A percentile compares a stretch with the other conserved stretches of the same genome.
phyloP scores from a whole-genome alignment of 2,888 invertebrate species.

The Lysandra coridon region DNA sequence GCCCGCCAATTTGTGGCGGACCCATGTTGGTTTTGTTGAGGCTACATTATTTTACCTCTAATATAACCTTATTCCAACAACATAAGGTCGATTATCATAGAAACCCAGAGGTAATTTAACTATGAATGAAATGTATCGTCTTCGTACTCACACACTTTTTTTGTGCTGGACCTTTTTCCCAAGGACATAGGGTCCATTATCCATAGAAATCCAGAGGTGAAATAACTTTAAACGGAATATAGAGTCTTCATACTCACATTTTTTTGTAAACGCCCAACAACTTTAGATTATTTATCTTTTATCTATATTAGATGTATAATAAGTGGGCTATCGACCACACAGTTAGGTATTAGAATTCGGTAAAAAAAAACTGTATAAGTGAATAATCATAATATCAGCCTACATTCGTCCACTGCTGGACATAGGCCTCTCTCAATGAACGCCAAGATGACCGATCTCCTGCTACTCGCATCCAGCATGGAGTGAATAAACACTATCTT shows the following conservation, averaged over 20 bases:
- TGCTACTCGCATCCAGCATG: no score
- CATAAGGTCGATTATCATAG: background rate
- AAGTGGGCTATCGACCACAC: conserved; percentile 28
- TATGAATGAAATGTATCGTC: background rate
- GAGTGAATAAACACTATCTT: background rate
- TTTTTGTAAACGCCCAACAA: conserved; percentile 19
- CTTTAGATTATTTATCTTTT: conserved; percentile 17
- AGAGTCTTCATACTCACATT: background rate
- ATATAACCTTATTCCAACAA: background rate
- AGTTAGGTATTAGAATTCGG: conserved; percentile 35
- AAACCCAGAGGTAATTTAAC: background rate
- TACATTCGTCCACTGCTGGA: no score
- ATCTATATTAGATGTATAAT: conserved; percentile 20
- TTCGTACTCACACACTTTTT: background rate
- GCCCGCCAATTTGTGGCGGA: conserved; percentile 78
- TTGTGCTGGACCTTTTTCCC: background rate
- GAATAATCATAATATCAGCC: background rate
- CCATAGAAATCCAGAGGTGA: background rate
- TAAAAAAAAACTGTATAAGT: background rate
- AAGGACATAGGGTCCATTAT: no score
- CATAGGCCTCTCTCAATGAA: no score
- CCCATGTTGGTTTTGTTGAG: conserved; percentile 79
- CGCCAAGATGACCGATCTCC: no score
- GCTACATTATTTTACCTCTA: conserved; percentile 61
- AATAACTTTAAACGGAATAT: background rate